A percentile compares a stretch with the other conserved stretches of the same genome.
These are phyloP conservation scores for Mus pahari DNA, from an alignment of 2,113 vertebrate genomes.

Conservation along the genomic window DNA sequence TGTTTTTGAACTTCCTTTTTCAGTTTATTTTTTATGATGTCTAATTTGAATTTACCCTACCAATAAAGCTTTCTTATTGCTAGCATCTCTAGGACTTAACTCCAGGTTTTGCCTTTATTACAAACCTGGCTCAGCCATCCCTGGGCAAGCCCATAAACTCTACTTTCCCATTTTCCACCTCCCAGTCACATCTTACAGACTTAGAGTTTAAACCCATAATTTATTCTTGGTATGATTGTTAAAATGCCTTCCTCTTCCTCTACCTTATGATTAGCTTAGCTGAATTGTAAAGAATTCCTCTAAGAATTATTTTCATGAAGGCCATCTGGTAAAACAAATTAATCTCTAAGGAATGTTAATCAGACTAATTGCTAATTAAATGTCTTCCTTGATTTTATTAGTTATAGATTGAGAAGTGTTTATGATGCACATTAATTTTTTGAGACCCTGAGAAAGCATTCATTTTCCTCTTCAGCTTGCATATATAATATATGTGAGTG, in stretches of 20 bases:
- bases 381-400: conserved; percentile 82
- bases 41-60: conserved; percentile 43
- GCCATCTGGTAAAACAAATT: conserved; percentile 78
- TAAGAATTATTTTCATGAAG: conserved; percentile 72
- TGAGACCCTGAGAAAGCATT: conserved; percentile 68
- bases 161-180: neutral
- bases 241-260: conserved; percentile 44
- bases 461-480: conserved; percentile 64
- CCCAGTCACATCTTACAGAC: neutral
- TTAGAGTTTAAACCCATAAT: conserved; percentile 7
- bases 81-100: neutral
- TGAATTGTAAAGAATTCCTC: conserved; percentile 69
- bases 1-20: neutral
- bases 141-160: neutral
- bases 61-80: neutral
- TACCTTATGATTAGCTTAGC: conserved; percentile 55
- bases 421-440: conserved; percentile 78
- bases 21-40: neutral
- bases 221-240: conserved; percentile 37
- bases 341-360: conserved; percentile 82
- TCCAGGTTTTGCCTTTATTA: neutral
- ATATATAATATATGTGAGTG: conserved; percentile 3
- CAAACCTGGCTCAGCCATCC: neutral
- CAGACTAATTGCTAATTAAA: conserved; percentile 84
- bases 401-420: conserved; percentile 82